Evolutionary conservation across 2,113 vertebrate species (phyloP).

Genomic region (Myiozetetes cayanensis): DNA sequence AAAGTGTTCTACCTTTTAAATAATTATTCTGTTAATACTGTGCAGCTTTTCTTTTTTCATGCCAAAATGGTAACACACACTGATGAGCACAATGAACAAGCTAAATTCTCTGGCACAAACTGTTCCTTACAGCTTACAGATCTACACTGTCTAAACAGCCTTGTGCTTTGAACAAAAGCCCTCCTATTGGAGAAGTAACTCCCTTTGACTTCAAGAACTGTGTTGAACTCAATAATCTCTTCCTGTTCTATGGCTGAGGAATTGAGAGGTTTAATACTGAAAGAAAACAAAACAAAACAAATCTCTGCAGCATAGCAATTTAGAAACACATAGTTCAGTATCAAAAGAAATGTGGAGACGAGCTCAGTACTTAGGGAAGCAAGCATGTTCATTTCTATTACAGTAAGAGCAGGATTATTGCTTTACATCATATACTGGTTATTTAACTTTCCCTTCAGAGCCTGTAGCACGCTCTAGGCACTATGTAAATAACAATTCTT

Average conservation of each 20-base stretch:
- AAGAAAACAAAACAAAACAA: not conserved
- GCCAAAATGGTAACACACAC: not conserved
- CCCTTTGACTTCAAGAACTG: not conserved
- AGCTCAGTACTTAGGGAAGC: not conserved
- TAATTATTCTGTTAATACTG: not conserved
- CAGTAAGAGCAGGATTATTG: not conserved
- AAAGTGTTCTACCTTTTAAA: not conserved
- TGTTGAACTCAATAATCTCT: slow-evolving; percentile 3
- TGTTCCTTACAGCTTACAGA: not conserved
- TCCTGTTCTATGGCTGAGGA: not conserved
- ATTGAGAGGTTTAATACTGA: not conserved
- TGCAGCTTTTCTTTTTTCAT: not conserved
- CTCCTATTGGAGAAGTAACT: slow-evolving; percentile 22
- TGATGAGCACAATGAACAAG: slow-evolving; percentile 13
- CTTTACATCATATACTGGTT: not conserved
- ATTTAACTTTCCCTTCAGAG: not conserved
- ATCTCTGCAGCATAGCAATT: not conserved
- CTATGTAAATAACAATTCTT: not conserved
- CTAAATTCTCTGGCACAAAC: not conserved
- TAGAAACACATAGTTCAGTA: not conserved
- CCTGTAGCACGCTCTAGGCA: not conserved
- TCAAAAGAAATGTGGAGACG: not conserved
- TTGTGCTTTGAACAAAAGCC: slow-evolving; percentile 34
- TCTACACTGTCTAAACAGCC: not conserved
- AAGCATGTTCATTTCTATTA: not conserved